Evolutionary conservation across 2,113 vertebrate species (phyloP).

Genomic region (Gymnobelideus leadbeateri): DNA sequence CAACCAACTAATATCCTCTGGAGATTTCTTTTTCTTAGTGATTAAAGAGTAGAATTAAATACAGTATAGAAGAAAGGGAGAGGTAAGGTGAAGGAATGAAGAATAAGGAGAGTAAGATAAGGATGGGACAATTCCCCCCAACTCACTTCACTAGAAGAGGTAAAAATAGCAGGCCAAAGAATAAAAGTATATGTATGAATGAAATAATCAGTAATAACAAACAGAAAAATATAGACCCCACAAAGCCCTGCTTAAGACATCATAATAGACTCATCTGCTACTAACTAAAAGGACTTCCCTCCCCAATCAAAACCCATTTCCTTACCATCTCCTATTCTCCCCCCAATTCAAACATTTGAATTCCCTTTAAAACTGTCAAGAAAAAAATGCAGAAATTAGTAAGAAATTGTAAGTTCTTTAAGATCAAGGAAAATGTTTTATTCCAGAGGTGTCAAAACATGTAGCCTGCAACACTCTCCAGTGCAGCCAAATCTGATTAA

Average conservation of each 20-base stretch:
- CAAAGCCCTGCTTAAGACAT: not conserved
- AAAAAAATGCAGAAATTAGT: not conserved
- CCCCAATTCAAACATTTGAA: not conserved
- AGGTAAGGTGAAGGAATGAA: not conserved
- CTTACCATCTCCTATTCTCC: not conserved
- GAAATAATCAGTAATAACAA: not conserved
- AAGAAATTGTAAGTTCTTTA: not conserved
- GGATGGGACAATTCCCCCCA: rapidly evolving
- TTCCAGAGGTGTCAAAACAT: not conserved
- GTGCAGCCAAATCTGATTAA: not conserved
- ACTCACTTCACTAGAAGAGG: not conserved
- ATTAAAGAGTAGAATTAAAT: rapidly evolving
- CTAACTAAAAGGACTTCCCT: not conserved
- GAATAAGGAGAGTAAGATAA: not conserved
- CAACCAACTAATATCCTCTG: not conserved
- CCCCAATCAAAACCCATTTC: not conserved
- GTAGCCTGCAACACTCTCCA: not conserved
- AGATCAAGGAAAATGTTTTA: not conserved
- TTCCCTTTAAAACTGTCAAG: not conserved
- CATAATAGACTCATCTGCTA: not conserved
- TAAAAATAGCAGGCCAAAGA: not conserved
- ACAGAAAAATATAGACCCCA: not conserved
- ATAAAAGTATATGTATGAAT: not conserved
- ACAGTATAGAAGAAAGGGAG: rapidly evolving
- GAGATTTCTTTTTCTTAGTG: not conserved